Conservation (phyloP, 2,888 invertebrate species). For the Chelonus formosanus region DNA sequence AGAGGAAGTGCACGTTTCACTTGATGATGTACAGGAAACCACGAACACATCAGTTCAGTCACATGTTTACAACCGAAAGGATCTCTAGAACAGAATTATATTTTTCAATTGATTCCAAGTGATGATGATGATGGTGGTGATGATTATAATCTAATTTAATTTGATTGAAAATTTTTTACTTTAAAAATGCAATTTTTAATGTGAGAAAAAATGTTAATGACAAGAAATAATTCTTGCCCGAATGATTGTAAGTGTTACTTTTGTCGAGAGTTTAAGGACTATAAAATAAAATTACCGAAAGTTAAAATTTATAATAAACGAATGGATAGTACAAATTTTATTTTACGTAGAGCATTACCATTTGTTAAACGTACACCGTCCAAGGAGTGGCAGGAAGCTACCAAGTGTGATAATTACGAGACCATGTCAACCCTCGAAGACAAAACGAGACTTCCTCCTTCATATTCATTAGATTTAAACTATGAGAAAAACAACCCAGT, state of each 20-base stretch:
- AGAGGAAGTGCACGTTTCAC: slow-evolving; percentile 59
- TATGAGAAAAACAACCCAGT: background rate
- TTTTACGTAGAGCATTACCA: slow-evolving; percentile 62
- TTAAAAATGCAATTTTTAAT: background rate
- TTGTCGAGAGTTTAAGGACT: slow-evolving; percentile 77
- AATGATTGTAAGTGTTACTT: slow-evolving; percentile 74
- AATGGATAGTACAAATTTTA: slow-evolving; percentile 68
- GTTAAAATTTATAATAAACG: slow-evolving; percentile 66
- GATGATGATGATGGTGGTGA: too few relatives aligned
- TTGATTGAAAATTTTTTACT: too few relatives aligned
- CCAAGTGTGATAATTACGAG: slow-evolving; percentile 48
- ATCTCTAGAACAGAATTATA: background rate
- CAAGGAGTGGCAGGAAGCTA: slow-evolving; percentile 54
- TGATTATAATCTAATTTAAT: background rate
- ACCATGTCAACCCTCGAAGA: slow-evolving; percentile 50
- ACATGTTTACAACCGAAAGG: slow-evolving; percentile 51
- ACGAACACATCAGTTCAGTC: slow-evolving; percentile 52
- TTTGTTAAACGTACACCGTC: slow-evolving; percentile 50
- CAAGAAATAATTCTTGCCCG: slow-evolving; percentile 28
- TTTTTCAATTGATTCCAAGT: too few relatives aligned
- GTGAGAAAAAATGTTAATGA: slow-evolving; percentile 37
- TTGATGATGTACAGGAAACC: slow-evolving; percentile 54
- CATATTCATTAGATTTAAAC: slow-evolving; percentile 4
- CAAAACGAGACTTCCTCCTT: slow-evolving; percentile 27
- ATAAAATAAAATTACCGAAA: slow-evolving; percentile 67